Percentiles rank a stretch among this genome's conserved stretches.
phyloP scores from a whole-genome alignment of 2,113 vertebrate genomes.

The Peucedramus taeniatus region DNA sequence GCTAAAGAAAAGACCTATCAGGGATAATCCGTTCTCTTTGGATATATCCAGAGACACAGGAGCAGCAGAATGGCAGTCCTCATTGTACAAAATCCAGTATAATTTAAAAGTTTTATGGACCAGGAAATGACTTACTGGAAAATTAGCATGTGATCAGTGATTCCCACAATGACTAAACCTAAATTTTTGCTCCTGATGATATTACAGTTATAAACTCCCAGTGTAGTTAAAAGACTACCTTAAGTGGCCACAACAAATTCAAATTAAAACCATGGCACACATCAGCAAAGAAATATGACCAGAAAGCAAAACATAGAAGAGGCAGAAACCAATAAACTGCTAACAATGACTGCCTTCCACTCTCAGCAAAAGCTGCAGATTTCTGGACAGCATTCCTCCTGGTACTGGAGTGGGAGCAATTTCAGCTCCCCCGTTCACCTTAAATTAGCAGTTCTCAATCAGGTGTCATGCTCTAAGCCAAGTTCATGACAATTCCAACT shows the following conservation, averaged over 20 bases:
- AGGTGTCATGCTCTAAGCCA: background rate
- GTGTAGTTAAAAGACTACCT: background rate
- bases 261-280: background rate
- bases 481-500: background rate
- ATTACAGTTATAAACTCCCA: background rate
- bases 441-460: background rate
- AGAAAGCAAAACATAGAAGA: background rate
- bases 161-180: background rate
- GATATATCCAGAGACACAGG: rapidly evolving
- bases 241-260: background rate
- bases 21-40: background rate
- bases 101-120: background rate
- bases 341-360: background rate
- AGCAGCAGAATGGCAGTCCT: background rate
- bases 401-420: background rate
- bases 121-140: background rate
- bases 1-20: background rate
- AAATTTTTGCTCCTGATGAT: background rate
- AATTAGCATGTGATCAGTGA: background rate
- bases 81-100: background rate
- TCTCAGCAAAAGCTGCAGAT: background rate
- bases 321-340: background rate
- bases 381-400: background rate
- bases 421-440: background rate
- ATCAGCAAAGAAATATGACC: background rate